Conservation (phyloP, 2,113 vertebrate genomes). For the Gymnocephalus cernua region DNA sequence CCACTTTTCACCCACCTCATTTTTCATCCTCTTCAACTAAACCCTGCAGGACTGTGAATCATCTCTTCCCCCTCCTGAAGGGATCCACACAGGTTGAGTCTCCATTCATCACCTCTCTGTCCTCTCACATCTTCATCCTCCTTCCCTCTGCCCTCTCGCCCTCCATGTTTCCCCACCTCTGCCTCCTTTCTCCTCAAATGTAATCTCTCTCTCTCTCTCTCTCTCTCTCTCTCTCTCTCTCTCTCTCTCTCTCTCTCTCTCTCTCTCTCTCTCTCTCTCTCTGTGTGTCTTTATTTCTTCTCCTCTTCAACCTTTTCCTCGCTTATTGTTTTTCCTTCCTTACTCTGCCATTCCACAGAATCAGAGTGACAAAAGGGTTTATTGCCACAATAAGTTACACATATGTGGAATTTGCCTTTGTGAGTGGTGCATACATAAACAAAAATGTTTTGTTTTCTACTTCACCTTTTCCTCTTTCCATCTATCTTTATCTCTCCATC, state of each 20-base stretch:
- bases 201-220: constrained; percentile 5
- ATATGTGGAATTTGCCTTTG: no score
- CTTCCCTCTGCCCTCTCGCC: not conserved
- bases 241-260: not conserved
- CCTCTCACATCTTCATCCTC: constrained; percentile 39
- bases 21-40: constrained; percentile 9
- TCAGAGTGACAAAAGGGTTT: no score
- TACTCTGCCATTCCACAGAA: no score
- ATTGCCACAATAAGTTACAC: no score
- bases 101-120: constrained; percentile 24
- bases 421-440: no score
- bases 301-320: not conserved
- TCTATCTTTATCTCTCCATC: no score
- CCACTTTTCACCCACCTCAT: not conserved
- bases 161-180: not conserved
- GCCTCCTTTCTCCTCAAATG: constrained; percentile 33
- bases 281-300: not conserved
- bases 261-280: not conserved
- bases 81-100: not conserved
- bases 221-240: not conserved
- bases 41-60: constrained; percentile 32
- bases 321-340: no score
- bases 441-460: no score
- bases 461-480: no score
- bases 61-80: constrained; percentile 14